Base-by-base conservation (phyloP, 2,888 invertebrate species). In the Phengaris alcon region DNA sequence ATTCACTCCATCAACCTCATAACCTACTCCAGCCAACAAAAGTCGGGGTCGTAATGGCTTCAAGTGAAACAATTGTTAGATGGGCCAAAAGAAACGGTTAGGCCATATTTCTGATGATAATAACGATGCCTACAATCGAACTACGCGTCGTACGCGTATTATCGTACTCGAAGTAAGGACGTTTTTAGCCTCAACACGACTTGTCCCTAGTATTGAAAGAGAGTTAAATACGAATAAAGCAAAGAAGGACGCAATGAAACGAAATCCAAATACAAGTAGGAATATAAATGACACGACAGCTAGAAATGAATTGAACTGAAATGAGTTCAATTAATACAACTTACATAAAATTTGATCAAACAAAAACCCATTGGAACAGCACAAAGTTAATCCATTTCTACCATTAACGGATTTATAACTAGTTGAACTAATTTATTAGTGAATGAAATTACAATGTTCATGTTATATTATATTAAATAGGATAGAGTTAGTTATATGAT, bases 1-100 rank as follows among this genome's bases (percentile, higher is more conserved):
- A 72, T 54, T 54, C 52, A 72, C 52, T 72, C 52, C 54, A 22
- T 54, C 72, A 72, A 72, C 72, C 72, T 72, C 52, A 54, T 72
- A 72, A 72, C 72, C 72, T 72, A 54, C 52, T 69, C 64, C 64
- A 59, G 22, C 59, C 59, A 57, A 22, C 44, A 64, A 64, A 35
- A 64, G 35, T 64, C 64, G 35, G 12, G 59, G 64, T 64, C 64
- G 64, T 64, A 64, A 64, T 64, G 64, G 35, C 64, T 35, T 44
- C 35, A 35, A 44, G 64, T 35, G 64, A 64, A 64, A 64, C 64
- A 64, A 64, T 64, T 64, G 64, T 64, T 59, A 59, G 22, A 35
- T 5, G 35, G 13, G 35, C 59, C 22, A 59, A 59, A 22, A 10
- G 9, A 9, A 59, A 59, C 22, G 59, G 5, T 54, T 12, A 9